Evolutionary conservation across 2,888 invertebrate species (phyloP).

Genomic region (Thelaira solivaga): DNA sequence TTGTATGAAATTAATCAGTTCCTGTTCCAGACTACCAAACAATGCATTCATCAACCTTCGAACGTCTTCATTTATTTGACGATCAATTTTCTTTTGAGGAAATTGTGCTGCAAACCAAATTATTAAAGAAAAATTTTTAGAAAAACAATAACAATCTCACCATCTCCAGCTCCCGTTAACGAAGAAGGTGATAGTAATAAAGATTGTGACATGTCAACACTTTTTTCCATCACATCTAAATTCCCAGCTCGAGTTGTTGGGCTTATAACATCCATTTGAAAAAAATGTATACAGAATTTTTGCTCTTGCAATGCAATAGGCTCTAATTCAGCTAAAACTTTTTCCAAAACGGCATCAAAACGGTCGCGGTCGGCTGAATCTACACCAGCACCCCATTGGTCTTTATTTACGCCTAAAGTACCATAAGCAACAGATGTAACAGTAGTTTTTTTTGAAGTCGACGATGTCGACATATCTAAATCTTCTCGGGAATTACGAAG

Average conservation of each 20-base stretch:
- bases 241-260: constrained; percentile 80
- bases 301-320: constrained; percentile 95
- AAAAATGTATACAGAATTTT: constrained; percentile 94
- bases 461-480: constrained; percentile 75
- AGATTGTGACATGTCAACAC: constrained; percentile 73
- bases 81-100: constrained; percentile 81
- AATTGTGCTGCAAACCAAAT: constrained; percentile 63
- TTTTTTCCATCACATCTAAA: constrained; percentile 77
- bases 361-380: constrained; percentile 80
- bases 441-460: constrained; percentile 76
- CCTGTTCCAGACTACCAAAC: constrained; percentile 91
- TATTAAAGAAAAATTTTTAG: background rate
- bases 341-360: constrained; percentile 86
- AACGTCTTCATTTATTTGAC: constrained; percentile 87
- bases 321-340: constrained; percentile 92
- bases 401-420: constrained; percentile 81
- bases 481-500: constrained; percentile 77
- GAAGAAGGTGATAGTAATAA: constrained; percentile 65
- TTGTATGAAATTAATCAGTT: constrained; percentile 89
- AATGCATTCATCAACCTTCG: constrained; percentile 91
- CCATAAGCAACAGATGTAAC: constrained; percentile 75
- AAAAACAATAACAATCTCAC: constrained; percentile 26
- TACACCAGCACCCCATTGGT: constrained; percentile 82
- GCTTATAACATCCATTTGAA: constrained; percentile 85
- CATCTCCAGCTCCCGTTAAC: constrained; percentile 59